Evolutionary conservation across 1,140 invertebrate species (phyloP).

Genomic region (Tetraneura akinire): DNA sequence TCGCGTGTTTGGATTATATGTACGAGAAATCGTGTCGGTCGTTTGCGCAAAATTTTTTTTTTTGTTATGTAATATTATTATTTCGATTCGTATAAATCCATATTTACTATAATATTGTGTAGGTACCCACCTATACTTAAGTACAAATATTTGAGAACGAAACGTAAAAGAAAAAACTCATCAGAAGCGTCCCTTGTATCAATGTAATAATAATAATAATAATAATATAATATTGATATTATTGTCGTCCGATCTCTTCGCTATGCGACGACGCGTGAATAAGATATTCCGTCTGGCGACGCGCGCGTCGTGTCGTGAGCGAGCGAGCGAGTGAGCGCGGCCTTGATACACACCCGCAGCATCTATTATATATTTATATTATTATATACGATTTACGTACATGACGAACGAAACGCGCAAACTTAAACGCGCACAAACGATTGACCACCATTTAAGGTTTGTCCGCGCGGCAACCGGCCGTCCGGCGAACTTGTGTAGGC

Average conservation of each 20-base stretch:
- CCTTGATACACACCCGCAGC: conserved; percentile 16
- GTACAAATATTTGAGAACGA: too few relatives aligned
- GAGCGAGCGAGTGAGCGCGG: neutral
- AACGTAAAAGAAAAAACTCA: neutral
- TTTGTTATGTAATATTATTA: too few relatives aligned
- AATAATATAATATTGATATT: too few relatives aligned
- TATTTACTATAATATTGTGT: too few relatives aligned
- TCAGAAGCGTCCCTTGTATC: neutral
- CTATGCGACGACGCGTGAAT: too few relatives aligned
- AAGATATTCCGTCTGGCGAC: neutral
- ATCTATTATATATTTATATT: too few relatives aligned
- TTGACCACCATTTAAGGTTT: conserved; percentile 46
- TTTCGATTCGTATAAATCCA: too few relatives aligned
- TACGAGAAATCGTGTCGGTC: conserved; percentile 9
- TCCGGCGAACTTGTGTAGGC: conserved; percentile 27
- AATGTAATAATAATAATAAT: neutral
- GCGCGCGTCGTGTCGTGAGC: neutral
- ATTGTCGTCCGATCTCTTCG: too few relatives aligned
- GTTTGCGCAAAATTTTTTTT: neutral
- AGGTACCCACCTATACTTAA: too few relatives aligned
- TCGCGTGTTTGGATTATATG: neutral
- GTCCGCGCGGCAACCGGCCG: neutral
- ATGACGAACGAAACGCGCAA: neutral
- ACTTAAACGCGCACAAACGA: neutral
- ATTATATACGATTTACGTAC: too few relatives aligned